These are phyloP conservation scores for Coluber constrictor DNA, from an alignment of 2,797 vertebrate genomes.

Conservation along the genomic window DNA sequence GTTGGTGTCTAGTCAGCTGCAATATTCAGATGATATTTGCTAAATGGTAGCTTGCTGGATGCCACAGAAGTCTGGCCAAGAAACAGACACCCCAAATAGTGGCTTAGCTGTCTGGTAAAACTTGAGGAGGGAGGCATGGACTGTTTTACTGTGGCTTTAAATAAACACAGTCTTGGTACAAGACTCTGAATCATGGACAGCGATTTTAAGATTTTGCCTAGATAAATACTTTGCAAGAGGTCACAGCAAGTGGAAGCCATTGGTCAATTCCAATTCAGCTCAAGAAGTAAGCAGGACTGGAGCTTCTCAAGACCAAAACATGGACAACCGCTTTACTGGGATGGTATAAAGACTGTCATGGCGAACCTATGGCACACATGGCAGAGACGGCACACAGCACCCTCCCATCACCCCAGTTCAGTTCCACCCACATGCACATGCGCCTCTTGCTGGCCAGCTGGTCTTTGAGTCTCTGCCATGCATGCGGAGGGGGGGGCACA, in stretches of 20 bases:
- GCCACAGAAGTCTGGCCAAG: not conserved
- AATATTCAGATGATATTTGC: not conserved
- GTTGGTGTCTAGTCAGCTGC: not conserved
- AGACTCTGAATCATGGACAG: not conserved
- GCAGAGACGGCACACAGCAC: too few relatives aligned
- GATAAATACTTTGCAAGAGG: not conserved
- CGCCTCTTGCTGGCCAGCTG: too few relatives aligned
- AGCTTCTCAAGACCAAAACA: not conserved
- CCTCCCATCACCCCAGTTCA: too few relatives aligned
- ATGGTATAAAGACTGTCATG: not conserved
- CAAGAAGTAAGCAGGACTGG: not conserved
- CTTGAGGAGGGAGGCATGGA: not conserved
- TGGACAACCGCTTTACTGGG: not conserved
- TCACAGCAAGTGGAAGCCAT: not conserved
- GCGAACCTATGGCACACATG: too few relatives aligned
- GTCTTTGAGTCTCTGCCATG: too few relatives aligned
- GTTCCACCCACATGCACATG: too few relatives aligned
- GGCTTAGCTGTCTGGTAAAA: conserved; percentile 6
- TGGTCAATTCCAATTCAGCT: not conserved
- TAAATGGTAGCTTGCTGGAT: not conserved
- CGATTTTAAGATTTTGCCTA: not conserved
- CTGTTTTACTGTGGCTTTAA: not conserved
- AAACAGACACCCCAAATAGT: not conserved
- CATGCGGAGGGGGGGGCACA: too few relatives aligned
- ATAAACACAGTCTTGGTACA: not conserved